Conservation (phyloP, 2,113 vertebrate species). For the Desmodus rotundus region DNA sequence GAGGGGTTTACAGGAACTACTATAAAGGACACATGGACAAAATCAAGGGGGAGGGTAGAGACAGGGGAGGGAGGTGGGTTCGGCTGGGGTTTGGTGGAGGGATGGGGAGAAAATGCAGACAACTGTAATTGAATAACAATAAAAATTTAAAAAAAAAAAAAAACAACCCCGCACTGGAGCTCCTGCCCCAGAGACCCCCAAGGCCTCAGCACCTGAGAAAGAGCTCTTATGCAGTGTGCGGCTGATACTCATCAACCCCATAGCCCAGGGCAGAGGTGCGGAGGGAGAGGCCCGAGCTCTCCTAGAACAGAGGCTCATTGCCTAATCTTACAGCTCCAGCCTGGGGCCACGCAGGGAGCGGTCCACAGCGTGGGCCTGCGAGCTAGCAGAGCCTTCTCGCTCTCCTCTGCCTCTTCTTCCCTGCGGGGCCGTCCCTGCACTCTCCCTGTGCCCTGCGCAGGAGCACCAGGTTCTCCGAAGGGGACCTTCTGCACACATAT, state of each 20-base stretch:
- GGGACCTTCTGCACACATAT: neutral
- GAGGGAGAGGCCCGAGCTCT: neutral
- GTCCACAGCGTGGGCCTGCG: neutral
- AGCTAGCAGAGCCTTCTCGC: neutral
- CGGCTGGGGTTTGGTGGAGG: no score
- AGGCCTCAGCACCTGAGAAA: neutral
- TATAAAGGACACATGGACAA: no score
- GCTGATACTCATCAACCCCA: neutral
- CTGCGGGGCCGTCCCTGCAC: accelerated
- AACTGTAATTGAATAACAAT: no score
- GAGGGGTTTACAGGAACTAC: no score
- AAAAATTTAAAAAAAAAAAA: no score
- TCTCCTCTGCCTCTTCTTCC: neutral
- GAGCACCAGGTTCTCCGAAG: neutral
- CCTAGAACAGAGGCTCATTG: neutral
- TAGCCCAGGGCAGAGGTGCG: neutral
- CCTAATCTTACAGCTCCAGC: neutral
- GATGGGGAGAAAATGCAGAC: no score
- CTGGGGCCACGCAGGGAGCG: no score
- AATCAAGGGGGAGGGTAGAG: no score
- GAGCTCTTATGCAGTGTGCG: no score
- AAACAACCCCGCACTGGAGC: no score
- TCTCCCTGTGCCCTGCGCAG: neutral
- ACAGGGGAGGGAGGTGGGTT: no score
- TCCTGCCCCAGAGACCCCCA: neutral